Percentiles rank a stretch among this genome's conserved stretches.
Conservation (phyloP, 2,888 invertebrate species). For the Oscheius myriophilus region DNA sequence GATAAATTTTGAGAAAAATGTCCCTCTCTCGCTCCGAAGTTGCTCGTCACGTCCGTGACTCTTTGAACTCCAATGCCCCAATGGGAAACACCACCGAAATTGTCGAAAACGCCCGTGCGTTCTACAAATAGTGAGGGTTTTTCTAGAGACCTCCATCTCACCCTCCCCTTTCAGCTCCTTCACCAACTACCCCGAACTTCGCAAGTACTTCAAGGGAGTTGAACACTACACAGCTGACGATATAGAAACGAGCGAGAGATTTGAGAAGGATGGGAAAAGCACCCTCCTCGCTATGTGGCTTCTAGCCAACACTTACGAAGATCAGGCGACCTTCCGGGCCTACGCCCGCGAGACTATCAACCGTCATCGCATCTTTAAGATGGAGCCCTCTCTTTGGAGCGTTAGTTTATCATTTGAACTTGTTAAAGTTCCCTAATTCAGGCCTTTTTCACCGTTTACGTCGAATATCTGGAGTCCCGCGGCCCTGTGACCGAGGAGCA, state of each 20-base stretch:
- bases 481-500: conserved; percentile 50
- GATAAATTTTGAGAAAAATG: neutral
- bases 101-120: conserved; percentile 59
- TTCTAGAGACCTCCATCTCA: too few species aligned
- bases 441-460: conserved; percentile 67
- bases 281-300: conserved; percentile 63
- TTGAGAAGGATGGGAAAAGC: conserved; percentile 68
- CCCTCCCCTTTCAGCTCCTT: conserved; percentile 55
- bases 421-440: conserved; percentile 14
- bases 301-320: conserved; percentile 56
- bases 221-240: conserved; percentile 60
- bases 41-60: conserved; percentile 13
- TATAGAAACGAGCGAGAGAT: conserved; percentile 60
- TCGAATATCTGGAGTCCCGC: conserved; percentile 58
- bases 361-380: conserved; percentile 66
- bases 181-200: conserved; percentile 61
- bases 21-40: neutral
- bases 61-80: conserved; percentile 8
- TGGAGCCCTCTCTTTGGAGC: conserved; percentile 65
- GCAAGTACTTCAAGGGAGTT: conserved; percentile 62
- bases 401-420: conserved; percentile 27
- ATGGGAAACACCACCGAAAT: conserved; percentile 49
- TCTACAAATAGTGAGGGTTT: conserved; percentile 67
- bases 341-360: conserved; percentile 65
- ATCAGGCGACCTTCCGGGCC: conserved; percentile 57